Conservation (phyloP, 2,888 invertebrate species). For the Ditylenchus weischeri region DNA sequence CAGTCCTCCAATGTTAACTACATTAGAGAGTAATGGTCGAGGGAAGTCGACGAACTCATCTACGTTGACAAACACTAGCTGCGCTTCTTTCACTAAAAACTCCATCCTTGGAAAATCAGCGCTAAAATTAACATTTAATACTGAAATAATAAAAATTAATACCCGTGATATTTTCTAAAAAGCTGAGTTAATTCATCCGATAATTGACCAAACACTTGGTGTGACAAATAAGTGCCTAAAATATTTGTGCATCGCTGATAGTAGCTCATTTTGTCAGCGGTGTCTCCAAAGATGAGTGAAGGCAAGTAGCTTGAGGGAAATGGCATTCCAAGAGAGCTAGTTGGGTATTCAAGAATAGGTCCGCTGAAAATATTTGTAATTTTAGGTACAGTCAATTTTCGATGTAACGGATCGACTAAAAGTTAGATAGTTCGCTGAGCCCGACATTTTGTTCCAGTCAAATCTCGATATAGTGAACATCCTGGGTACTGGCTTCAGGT, state of each 20-base stretch:
- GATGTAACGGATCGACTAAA: too few species aligned
- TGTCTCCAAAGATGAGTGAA: conserved; percentile 19
- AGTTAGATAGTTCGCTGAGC: too few species aligned
- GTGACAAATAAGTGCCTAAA: neutral
- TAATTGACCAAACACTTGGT: neutral
- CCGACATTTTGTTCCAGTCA: too few species aligned
- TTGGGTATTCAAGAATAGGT: conserved; percentile 25
- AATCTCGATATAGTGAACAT: too few species aligned
- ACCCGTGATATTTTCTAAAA: conserved; percentile 7
- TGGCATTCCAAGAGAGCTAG: conserved; percentile 24
- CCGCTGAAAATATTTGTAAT: conserved; percentile 10
- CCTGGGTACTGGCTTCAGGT: too few species aligned
- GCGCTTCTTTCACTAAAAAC: neutral
- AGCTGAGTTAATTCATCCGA: neutral
- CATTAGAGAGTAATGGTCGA: conserved; percentile 28
- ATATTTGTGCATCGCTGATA: conserved; percentile 24
- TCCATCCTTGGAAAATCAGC: neutral
- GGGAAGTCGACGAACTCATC: conserved; percentile 37
- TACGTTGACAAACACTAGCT: conserved; percentile 28
- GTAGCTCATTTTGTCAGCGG: conserved; percentile 28
- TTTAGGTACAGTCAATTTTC: too few species aligned
- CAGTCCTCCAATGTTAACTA: conserved; percentile 33
- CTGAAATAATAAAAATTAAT: neutral
- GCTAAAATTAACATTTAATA: neutral
- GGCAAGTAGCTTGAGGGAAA: conserved; percentile 28